Evolutionary conservation across 1,140 invertebrate species (phyloP).

Genomic region (Drosophila gunungcola): DNA sequence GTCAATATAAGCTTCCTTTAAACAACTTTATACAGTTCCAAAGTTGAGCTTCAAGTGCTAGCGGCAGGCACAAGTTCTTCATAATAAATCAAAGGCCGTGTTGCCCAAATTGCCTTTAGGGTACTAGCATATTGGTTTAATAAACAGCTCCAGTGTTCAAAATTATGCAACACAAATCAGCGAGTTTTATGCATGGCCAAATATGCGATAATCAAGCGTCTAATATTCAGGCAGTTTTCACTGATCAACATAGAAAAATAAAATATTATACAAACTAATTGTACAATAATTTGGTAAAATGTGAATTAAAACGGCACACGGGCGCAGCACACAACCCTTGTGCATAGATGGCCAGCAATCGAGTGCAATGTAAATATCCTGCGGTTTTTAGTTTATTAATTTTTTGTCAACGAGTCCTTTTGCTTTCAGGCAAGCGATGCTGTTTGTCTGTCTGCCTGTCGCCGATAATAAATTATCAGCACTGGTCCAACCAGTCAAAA

Average conservation of each 20-base stretch:
- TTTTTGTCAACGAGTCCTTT: slow-evolving; percentile 69
- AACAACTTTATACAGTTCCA: slow-evolving; percentile 10
- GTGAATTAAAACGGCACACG: slow-evolving; percentile 24
- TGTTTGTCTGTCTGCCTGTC: slow-evolving; percentile 61
- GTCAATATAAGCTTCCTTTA: background rate
- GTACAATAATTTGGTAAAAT: slow-evolving; percentile 51
- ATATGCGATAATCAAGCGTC: slow-evolving; percentile 61
- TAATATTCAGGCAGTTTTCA: slow-evolving; percentile 42
- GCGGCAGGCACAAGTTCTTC: slow-evolving; percentile 23
- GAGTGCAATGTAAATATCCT: slow-evolving; percentile 77
- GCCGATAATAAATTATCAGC: slow-evolving; percentile 73
- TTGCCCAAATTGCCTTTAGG: background rate
- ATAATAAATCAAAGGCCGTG: slow-evolving; percentile 51
- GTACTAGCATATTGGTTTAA: slow-evolving; percentile 30
- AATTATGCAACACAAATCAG: slow-evolving; percentile 69
- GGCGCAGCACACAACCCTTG: slow-evolving; percentile 4
- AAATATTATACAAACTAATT: slow-evolving; percentile 58
- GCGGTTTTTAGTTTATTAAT: slow-evolving; percentile 82
- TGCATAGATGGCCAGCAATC: slow-evolving; percentile 29
- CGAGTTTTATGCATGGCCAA: slow-evolving; percentile 63
- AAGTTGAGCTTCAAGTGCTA: slow-evolving; percentile 11
- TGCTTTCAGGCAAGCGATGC: slow-evolving; percentile 10
- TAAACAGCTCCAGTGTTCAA: slow-evolving; percentile 49
- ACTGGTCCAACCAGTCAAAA: slow-evolving; percentile 30
- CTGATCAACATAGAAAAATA: slow-evolving; percentile 6